These are phyloP conservation scores for Spinus pinus DNA, from an alignment of 2,797 vertebrate genomes.

Conservation along the genomic window DNA sequence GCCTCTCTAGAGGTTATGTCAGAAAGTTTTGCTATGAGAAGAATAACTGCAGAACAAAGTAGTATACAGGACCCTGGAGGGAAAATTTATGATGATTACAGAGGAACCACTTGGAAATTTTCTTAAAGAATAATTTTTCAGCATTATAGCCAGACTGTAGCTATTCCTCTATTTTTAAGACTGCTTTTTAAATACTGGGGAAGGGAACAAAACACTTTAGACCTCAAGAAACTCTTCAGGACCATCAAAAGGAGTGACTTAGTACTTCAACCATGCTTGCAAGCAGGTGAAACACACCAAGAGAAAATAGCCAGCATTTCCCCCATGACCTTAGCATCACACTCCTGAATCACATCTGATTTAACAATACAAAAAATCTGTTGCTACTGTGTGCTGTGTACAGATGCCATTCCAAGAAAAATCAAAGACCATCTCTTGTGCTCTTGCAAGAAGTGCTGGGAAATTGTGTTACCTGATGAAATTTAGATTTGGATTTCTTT, in stretches of 20 bases:
- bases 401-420: background rate
- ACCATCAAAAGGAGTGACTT: background rate
- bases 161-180: background rate
- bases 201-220: background rate
- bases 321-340: background rate
- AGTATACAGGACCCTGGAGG: background rate
- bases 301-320: background rate
- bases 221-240: background rate
- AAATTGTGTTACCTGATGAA: background rate
- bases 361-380: background rate
- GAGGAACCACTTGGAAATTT: background rate
- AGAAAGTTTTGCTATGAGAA: background rate
- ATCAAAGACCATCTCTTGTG: background rate
- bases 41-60: background rate
- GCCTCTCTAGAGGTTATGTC: background rate
- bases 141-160: background rate
- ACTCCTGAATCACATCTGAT: background rate
- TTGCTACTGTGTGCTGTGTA: accelerated
- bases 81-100: background rate
- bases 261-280: background rate
- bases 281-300: background rate
- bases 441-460: background rate
- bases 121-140: background rate
- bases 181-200: background rate
- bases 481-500: background rate